Conservation (phyloP, 2,797 vertebrate species). For the Spinus olivaceus region DNA sequence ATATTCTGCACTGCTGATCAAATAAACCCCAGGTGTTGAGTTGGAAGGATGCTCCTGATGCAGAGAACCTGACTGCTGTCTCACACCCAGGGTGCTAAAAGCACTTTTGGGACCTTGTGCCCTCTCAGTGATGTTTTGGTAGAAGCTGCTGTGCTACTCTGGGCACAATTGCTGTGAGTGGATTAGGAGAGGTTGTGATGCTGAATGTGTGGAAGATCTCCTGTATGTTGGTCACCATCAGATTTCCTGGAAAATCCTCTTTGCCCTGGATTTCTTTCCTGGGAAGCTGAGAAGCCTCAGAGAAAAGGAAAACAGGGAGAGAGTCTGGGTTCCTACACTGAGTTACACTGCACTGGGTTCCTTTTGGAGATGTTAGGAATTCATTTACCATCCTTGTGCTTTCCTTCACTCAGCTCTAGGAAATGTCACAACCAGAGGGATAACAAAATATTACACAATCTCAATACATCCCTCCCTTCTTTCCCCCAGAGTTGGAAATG, state of each 20-base stretch:
- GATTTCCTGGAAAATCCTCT: neutral
- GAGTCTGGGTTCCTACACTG: neutral
- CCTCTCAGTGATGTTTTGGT: neutral
- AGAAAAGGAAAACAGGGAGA: neutral
- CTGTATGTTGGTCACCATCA: neutral
- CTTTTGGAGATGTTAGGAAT: neutral
- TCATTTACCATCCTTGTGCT: neutral
- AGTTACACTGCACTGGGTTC: neutral
- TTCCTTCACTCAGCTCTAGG: neutral
- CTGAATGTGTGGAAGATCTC: neutral
- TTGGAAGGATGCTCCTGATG: neutral
- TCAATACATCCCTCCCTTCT: neutral
- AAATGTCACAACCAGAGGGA: neutral
- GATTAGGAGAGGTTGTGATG: neutral
- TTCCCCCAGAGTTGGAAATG: neutral
- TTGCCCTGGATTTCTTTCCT: neutral
- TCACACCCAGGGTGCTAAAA: neutral
- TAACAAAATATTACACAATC: neutral
- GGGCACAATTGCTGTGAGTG: neutral
- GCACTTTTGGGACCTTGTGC: accelerated
- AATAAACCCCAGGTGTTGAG: neutral
- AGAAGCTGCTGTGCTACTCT: neutral
- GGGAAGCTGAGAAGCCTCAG: neutral
- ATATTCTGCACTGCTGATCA: neutral
- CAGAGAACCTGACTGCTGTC: neutral